Evolutionary conservation across 2,888 invertebrate genomes (phyloP), one percentile per base, ranked within the genome.

Genomic region (Aleiodes testaceus): DNA sequence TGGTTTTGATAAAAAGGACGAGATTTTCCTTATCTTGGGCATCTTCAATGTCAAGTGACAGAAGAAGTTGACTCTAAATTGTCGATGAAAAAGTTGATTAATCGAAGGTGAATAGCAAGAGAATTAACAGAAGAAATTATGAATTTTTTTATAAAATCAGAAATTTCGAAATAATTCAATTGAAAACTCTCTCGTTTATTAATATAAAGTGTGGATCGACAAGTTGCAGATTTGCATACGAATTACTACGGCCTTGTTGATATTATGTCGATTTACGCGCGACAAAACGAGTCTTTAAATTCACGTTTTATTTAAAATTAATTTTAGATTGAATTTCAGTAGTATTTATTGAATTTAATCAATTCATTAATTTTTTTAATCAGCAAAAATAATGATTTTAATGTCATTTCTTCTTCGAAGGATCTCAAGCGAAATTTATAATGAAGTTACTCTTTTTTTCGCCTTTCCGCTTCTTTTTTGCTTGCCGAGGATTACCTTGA

Each of bases 401-500:
- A 36, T 11, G 36, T 36, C 22, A 55, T n/a, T 36, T 30, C 9
- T 59, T 59, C 42, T 59, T 14, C 18, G 59, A 42, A 16, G 11
- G 0, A 11, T 59, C 36, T 9, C 3, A 59, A 6, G 53, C 30
- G 26, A 55, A 30, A 30, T 42, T 16, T 49, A n/a, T 16, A 14
- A 49, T 49, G 16, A 49, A 45, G 18, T 42, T n/a, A 11, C 7
- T 66, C n/a, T 52, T 66, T 20, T 45, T 52, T 30, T 36, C 36
- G 7, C 36, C 11, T 36, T 9, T 18, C 26, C 12, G 49, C 14
- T 49, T 49, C 20, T 30, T 65, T 49, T 50, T 52, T 59, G 16
- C 50, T 49, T 50, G 42, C 52, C 16, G 59, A 49, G 42, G 64
- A 69, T 69, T 50, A 63, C 69, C 69, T 69, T 69, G 69, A 69